Evolutionary conservation across 1,140 invertebrate genomes (phyloP).

Genomic region (Xylocopa sonorina): DNA sequence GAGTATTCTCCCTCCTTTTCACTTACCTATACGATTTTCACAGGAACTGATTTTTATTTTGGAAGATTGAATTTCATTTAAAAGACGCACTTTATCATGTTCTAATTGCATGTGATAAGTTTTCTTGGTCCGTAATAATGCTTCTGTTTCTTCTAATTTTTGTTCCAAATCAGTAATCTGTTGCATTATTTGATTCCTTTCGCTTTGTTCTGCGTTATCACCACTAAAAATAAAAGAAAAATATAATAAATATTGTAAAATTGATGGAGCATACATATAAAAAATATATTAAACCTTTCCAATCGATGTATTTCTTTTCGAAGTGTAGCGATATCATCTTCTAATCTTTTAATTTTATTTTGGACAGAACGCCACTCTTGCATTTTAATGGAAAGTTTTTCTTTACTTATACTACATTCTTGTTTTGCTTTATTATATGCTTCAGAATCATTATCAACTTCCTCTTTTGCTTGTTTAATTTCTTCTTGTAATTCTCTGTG

Average conservation of each 20-base stretch:
- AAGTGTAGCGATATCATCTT: constrained; percentile 68
- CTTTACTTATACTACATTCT: constrained; percentile 54
- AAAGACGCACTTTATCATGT: constrained; percentile 73
- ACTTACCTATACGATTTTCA: constrained; percentile 73
- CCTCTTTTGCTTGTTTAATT: constrained; percentile 60
- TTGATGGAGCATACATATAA: neutral
- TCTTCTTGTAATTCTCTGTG: constrained; percentile 61
- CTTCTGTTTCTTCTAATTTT: constrained; percentile 77
- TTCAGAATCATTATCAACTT: constrained; percentile 53
- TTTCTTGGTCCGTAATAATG: constrained; percentile 78
- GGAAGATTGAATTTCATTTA: constrained; percentile 73
- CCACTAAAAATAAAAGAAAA: constrained; percentile 25
- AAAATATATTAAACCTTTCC: constrained; percentile 66
- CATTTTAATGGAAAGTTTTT: constrained; percentile 54
- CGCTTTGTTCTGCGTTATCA: constrained; percentile 53
- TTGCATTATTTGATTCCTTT: constrained; percentile 58
- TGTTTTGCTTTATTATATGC: constrained; percentile 58
- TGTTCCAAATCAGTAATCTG: constrained; percentile 66
- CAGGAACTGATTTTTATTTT: constrained; percentile 71
- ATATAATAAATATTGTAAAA: constrained; percentile 7
- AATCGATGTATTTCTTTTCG: constrained; percentile 69
- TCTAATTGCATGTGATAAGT: constrained; percentile 81
- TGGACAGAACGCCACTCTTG: constrained; percentile 52
- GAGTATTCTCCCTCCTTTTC: too few relatives aligned
- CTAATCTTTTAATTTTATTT: constrained; percentile 60